Evolutionary conservation across 2,888 invertebrate genomes (phyloP).

Genomic region (Sarcophaga carnaria): DNA sequence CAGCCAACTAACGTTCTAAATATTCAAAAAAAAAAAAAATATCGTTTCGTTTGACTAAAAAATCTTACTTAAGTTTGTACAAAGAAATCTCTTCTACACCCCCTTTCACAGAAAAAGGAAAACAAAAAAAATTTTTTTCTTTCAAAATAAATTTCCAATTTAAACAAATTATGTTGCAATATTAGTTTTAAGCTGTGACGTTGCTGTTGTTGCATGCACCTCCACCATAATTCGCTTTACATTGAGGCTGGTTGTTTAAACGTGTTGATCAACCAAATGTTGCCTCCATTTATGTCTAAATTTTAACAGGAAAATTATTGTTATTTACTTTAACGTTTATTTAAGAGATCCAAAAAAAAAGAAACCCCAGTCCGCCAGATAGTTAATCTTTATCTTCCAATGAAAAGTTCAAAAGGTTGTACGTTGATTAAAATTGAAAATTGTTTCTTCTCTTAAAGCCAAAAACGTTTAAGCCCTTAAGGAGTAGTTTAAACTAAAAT

Average conservation of each 20-base stretch:
- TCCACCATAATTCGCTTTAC: not conserved
- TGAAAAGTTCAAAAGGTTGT: constrained; percentile 58
- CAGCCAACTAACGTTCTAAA: not conserved
- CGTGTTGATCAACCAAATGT: constrained; percentile 65
- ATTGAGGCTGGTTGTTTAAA: constrained; percentile 6
- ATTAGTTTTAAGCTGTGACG: constrained; percentile 41
- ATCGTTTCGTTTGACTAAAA: not conserved
- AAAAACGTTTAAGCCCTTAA: constrained; percentile 34
- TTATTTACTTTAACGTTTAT: constrained; percentile 53
- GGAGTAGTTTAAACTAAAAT: not conserved
- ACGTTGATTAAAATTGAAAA: constrained; percentile 14
- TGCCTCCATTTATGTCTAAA: constrained; percentile 60
- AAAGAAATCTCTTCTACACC: not conserved
- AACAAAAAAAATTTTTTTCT: not conserved
- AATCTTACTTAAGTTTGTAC: not conserved
- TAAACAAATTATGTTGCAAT: constrained; percentile 59
- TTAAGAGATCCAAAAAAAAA: not conserved
- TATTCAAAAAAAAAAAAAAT: not conserved
- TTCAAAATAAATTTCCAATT: constrained; percentile 7
- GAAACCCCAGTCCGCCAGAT: not conserved
- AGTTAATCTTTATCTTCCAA: constrained; percentile 36
- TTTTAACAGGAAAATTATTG: constrained; percentile 58
- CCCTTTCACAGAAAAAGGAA: not conserved
- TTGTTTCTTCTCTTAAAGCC: constrained; percentile 27
- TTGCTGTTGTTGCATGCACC: constrained; percentile 16